These are phyloP conservation scores for Calliphora vicina DNA, from an alignment of 1,140 invertebrate species.

Conservation along the genomic window DNA sequence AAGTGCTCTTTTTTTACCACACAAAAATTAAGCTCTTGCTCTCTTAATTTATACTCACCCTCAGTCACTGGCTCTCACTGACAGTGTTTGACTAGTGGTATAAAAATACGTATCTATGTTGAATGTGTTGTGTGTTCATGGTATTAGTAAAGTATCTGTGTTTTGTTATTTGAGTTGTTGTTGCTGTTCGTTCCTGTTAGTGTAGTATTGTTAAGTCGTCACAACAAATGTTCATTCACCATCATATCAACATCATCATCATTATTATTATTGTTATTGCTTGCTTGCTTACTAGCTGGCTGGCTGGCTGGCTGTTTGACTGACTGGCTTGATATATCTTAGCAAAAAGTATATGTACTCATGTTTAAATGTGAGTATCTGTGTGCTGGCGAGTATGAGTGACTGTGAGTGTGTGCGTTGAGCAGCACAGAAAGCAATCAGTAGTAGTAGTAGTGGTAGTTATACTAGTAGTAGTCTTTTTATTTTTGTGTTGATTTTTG, in stretches of 20 bases:
- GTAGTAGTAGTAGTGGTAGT: background rate
- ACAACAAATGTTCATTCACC: conserved; percentile 28
- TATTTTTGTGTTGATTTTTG: conserved; percentile 37
- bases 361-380: background rate
- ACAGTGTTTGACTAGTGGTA: too few species aligned
- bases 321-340: conserved; percentile 32
- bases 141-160: background rate
- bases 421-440: background rate
- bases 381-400: too few species aligned
- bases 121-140: background rate
- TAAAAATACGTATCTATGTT: background rate
- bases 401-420: background rate
- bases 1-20: too few species aligned
- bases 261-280: conserved; percentile 20
- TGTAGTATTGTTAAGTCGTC: conserved; percentile 25
- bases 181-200: background rate
- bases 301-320: background rate
- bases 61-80: background rate
- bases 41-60: background rate
- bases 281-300: background rate
- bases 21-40: too few species aligned
- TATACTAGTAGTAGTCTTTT: background rate
- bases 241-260: conserved; percentile 6
- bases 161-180: background rate
- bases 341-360: background rate